Evolutionary conservation across 1,140 invertebrate species (phyloP).

Genomic region (Drosophila tristis): DNA sequence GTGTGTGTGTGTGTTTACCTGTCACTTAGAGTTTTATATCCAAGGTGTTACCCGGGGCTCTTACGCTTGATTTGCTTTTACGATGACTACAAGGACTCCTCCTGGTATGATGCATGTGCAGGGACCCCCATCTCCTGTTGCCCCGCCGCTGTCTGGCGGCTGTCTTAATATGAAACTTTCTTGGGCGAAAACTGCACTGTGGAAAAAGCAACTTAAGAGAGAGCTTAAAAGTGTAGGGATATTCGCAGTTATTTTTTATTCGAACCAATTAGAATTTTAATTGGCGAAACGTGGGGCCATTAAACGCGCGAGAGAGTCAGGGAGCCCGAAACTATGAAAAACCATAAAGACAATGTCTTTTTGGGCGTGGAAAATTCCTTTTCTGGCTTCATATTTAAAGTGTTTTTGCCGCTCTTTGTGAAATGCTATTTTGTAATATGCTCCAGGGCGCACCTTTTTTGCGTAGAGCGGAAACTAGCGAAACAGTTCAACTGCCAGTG

Average conservation of each 20-base stretch:
- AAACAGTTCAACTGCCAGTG: slow-evolving; percentile 43
- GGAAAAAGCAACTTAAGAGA: slow-evolving; percentile 37
- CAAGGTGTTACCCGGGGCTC: slow-evolving; percentile 47
- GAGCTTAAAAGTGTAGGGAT: slow-evolving; percentile 17
- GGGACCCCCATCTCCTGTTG: not conserved
- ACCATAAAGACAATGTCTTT: slow-evolving; percentile 62
- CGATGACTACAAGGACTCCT: too few species aligned
- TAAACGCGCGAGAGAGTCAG: slow-evolving; percentile 7
- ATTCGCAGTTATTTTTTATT: slow-evolving; percentile 55
- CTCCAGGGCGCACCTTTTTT: slow-evolving; percentile 53
- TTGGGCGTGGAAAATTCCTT: slow-evolving; percentile 14
- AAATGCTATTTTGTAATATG: slow-evolving; percentile 16
- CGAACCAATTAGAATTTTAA: slow-evolving; percentile 66
- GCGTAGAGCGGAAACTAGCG: slow-evolving; percentile 54
- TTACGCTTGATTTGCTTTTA: slow-evolving; percentile 60
- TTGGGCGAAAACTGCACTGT: slow-evolving; percentile 35
- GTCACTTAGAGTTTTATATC: slow-evolving; percentile 49
- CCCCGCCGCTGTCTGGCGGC: slow-evolving; percentile 31
- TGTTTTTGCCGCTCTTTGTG: slow-evolving; percentile 17
- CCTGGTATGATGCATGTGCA: slow-evolving; percentile 29
- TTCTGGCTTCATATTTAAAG: slow-evolving; percentile 38
- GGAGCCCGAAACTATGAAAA: slow-evolving; percentile 40
- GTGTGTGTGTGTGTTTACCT: slow-evolving; percentile 22
- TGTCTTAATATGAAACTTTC: slow-evolving; percentile 57
- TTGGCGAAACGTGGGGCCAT: slow-evolving; percentile 63